Percentiles rank a stretch among this genome's conserved stretches.
phyloP scores from a whole-genome alignment of 1,140 invertebrate species.

The Lineus longissimus region DNA sequence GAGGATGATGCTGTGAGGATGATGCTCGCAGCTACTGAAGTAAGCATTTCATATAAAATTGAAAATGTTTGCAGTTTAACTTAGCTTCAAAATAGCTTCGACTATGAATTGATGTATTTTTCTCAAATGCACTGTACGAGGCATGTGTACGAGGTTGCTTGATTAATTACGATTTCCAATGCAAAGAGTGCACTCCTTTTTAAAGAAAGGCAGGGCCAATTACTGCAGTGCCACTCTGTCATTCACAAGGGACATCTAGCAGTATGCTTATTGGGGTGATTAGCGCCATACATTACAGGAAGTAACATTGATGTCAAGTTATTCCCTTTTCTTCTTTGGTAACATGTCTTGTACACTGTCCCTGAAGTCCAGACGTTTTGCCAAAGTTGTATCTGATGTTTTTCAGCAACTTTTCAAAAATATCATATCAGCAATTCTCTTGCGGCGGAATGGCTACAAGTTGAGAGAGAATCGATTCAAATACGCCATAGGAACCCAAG shows the following conservation, averaged over 20 bases:
- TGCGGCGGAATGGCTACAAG: conserved; percentile 69
- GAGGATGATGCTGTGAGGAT: conserved; percentile 72
- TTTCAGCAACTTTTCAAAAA: conserved; percentile 66
- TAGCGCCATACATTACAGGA: too few relatives aligned
- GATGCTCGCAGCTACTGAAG: conserved; percentile 69
- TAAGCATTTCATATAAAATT: conserved; percentile 26
- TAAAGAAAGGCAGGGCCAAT: too few relatives aligned
- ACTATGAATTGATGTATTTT: background rate
- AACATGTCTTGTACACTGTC: too few relatives aligned
- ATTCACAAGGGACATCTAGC: too few relatives aligned
- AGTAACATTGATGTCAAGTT: too few relatives aligned
- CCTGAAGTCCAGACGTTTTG: too few relatives aligned
- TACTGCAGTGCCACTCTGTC: too few relatives aligned
- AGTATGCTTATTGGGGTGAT: too few relatives aligned
- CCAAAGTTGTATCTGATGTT: too few relatives aligned
- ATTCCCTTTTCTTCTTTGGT: too few relatives aligned
- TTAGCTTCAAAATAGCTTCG: background rate
- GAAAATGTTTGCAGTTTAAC: conserved; percentile 20
- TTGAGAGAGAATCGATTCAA: conserved; percentile 65
- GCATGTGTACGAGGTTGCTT: background rate
- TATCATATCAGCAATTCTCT: conserved; percentile 68
- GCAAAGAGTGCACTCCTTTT: too few relatives aligned
- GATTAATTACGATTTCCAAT: background rate
- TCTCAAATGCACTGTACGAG: background rate
- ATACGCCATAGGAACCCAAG: conserved; percentile 68